Evolutionary conservation across 2,113 vertebrate genomes (phyloP), one percentile per base, ranked within the genome.

Genomic region (Poeciliopsis occidentalis): DNA sequence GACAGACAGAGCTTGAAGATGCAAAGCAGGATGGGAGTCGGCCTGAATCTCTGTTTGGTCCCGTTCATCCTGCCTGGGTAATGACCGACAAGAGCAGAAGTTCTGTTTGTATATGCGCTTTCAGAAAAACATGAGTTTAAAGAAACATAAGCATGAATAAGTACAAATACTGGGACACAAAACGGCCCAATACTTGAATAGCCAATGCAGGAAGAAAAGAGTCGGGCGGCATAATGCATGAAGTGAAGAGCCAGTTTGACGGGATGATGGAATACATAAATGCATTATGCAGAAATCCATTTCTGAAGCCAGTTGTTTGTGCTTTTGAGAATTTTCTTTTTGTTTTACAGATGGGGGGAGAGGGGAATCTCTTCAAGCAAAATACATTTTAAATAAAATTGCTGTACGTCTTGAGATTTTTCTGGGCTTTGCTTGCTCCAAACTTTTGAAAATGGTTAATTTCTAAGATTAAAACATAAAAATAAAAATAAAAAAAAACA

Each of bases 221-320:
- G 84, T 80, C 73, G 64, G 37, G 41, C 69, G 66, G 78, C 84
- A 89, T 81, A 85, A 87, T 89, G 84, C 71, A 86, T 88, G 83
- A 90, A 88, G 44, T 81, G 86, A 88, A 83, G 73, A 78, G 77
- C 76, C 87, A 81, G 85, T 87, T 79, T 60, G 72, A 82, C 64
- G 64, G 62, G 51, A 86, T 81, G 91, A 90, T 89, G 81, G 82
- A 90, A 92, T 91, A 89, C 81, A 91, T 92, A 89, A 90, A 92
- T 89, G 85, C 87, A 88, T 89, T 80, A 85, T 81, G 84, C 60
- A 84, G 64, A 90, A 87, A 90, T 90, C 71, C 64, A 83, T 79
- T 86, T 88, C 80, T 66, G 24, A 80, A 47, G 60, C 47, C 78
- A 86, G 76, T 78, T 13, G 75, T 83, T 76, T 87, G 71, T 86